These are phyloP conservation scores for Ganaspis brasiliensis DNA, from an alignment of 2,888 invertebrate species.

Conservation along the genomic window DNA sequence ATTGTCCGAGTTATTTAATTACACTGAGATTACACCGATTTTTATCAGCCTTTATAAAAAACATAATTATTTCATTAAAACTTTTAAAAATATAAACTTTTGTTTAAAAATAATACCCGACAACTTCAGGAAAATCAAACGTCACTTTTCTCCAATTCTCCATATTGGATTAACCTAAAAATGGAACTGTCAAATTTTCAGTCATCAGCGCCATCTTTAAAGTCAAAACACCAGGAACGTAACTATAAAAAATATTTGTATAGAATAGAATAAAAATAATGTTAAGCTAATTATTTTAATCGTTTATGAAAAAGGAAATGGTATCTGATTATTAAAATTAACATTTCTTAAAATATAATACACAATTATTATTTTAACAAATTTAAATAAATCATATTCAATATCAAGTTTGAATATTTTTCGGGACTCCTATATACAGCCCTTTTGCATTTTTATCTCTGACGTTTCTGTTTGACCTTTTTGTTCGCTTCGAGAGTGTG, in stretches of 20 bases:
- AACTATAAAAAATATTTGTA: background rate
- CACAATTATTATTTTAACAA: too few species aligned
- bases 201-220: background rate
- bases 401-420: too few species aligned
- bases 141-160: background rate
- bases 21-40: background rate
- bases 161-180: conserved; percentile 31
- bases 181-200: background rate
- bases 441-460: background rate
- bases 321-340: background rate
- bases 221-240: background rate
- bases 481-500: too few species aligned
- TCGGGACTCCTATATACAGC: too few species aligned
- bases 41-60: background rate
- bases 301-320: background rate
- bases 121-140: background rate
- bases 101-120: background rate
- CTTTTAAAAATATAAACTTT: conserved; percentile 2
- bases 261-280: background rate
- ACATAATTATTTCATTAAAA: background rate
- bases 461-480: background rate
- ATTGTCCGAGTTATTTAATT: background rate
- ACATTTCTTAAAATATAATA: too few species aligned
- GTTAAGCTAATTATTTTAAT: background rate
- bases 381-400: too few species aligned